phyloP scores from a whole-genome alignment of 1,140 invertebrate genomes.

The Megathymus violae region DNA sequence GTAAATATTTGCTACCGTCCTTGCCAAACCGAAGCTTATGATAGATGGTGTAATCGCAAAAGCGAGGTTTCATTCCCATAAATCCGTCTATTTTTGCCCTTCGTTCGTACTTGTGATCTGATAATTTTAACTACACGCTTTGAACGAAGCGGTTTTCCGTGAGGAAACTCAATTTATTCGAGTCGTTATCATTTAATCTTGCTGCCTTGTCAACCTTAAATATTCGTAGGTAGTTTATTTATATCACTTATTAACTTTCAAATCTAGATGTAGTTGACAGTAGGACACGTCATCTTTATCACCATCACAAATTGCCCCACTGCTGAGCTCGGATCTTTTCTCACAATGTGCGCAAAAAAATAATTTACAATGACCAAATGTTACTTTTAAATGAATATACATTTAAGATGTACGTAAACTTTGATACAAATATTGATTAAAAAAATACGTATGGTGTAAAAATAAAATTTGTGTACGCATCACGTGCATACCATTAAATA shows the following conservation, averaged over 20 bases:
- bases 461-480: too few relatives aligned
- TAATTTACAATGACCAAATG: too few relatives aligned
- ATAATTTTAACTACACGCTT: constrained; percentile 54
- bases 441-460: too few relatives aligned
- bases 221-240: background rate
- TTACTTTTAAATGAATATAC: too few relatives aligned
- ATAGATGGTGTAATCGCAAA: constrained; percentile 32
- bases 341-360: too few relatives aligned
- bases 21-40: constrained; percentile 26
- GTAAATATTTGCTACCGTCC: constrained; percentile 37
- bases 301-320: too few relatives aligned
- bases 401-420: too few relatives aligned
- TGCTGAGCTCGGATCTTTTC: too few relatives aligned
- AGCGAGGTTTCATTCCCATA: constrained; percentile 37
- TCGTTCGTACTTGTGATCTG: constrained; percentile 48
- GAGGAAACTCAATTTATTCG: constrained; percentile 50
- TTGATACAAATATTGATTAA: too few relatives aligned
- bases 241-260: background rate
- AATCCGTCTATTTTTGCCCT: constrained; percentile 50
- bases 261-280: too few relatives aligned
- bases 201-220: constrained; percentile 12
- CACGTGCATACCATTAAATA: too few relatives aligned
- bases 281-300: too few relatives aligned
- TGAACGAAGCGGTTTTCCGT: constrained; percentile 48
- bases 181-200: constrained; percentile 35